Conservation (phyloP, 1,140 invertebrate genomes). For the Ips typographus region DNA sequence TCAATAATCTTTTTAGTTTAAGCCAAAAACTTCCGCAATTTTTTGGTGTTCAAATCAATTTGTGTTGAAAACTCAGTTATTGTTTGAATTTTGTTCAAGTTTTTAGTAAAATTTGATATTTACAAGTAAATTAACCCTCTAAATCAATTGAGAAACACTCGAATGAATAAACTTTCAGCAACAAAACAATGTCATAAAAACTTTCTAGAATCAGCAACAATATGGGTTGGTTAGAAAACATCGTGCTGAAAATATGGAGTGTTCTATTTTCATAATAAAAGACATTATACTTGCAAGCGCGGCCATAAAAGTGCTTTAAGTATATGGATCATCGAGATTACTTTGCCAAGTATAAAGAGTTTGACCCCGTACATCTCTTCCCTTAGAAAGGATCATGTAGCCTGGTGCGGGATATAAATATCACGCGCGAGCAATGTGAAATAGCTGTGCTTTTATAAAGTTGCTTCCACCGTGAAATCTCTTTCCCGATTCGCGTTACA, state of each 20-base stretch:
- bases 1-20: too few relatives aligned
- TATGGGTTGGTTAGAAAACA: neutral
- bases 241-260: neutral
- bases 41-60: too few relatives aligned
- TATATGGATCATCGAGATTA: constrained; percentile 20
- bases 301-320: constrained; percentile 17
- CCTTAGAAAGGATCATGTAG: constrained; percentile 13
- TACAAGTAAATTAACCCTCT: too few relatives aligned
- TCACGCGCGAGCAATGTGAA: constrained; percentile 4
- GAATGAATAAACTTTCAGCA: too few relatives aligned
- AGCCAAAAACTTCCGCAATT: too few relatives aligned
- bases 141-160: too few relatives aligned
- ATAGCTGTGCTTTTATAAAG: neutral
- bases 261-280: constrained; percentile 15
- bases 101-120: too few relatives aligned
- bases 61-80: too few relatives aligned
- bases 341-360: constrained; percentile 18
- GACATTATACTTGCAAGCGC: constrained; percentile 9
- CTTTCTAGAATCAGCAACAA: neutral
- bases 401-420: constrained; percentile 11
- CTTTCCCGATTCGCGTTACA: neutral
- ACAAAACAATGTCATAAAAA: too few relatives aligned
- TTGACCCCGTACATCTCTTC: constrained; percentile 17
- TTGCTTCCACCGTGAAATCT: neutral
- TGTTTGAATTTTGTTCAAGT: too few relatives aligned